A percentile compares a stretch with the other conserved stretches of the same genome.
Conservation (phyloP, 2,888 invertebrate genomes). For the Nomada flava region DNA sequence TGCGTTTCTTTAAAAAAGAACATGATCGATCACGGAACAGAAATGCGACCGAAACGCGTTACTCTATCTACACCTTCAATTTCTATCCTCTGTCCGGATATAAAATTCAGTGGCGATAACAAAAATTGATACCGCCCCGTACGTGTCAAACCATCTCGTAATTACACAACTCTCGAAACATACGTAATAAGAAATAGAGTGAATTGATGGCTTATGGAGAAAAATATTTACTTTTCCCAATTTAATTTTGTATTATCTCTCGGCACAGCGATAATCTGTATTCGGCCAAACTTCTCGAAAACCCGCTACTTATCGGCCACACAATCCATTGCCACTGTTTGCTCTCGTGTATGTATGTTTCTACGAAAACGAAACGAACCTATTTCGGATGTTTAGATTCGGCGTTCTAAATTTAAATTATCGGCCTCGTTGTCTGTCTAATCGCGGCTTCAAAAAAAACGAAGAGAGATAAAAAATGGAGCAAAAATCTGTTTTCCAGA, state of each 20-base stretch:
- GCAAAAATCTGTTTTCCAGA: neutral
- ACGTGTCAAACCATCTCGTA: neutral
- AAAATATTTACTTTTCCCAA: constrained; percentile 48
- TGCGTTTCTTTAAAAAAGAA: too few relatives aligned
- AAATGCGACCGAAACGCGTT: neutral
- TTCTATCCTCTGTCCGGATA: constrained; percentile 2
- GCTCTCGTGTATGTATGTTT: neutral
- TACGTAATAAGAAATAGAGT: neutral
- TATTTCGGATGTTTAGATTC: constrained; percentile 7
- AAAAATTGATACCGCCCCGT: neutral
- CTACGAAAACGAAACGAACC: neutral
- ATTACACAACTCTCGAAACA: neutral
- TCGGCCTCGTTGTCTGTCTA: neutral
- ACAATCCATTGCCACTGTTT: constrained; percentile 13
- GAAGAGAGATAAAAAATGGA: too few relatives aligned
- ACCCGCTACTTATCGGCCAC: constrained; percentile 8
- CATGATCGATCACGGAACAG: neutral
- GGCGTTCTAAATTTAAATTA: neutral
- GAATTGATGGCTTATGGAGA: neutral
- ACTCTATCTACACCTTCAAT: neutral
- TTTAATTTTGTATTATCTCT: constrained; percentile 16
- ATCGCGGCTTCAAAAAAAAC: constrained; percentile 2
- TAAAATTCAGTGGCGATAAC: neutral
- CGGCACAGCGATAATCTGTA: constrained; percentile 2
- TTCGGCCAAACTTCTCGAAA: constrained; percentile 22